Base-by-base conservation (phyloP, 1,140 invertebrate species). In the Lamellibrachia luymesi region DNA sequence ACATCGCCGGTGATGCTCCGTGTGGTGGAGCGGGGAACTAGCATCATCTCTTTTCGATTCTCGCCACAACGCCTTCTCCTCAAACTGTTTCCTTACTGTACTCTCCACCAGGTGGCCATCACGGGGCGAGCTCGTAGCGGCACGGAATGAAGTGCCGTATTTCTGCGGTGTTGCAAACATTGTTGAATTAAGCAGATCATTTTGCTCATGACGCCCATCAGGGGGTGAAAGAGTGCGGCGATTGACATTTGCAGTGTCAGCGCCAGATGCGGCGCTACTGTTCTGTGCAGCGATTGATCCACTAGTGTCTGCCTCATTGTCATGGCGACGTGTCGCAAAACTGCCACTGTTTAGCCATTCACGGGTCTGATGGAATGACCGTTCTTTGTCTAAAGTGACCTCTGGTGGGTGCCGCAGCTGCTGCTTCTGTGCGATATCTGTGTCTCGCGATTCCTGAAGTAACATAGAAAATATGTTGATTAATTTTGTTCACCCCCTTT, bases 261-360 rank as follows among this genome's bases (percentile, higher is more conserved):
- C 64, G 38, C 38, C 38, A 22, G 64, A 80, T 22, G 64, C 64
- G 0, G 64, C 64, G 64, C 64, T 80, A 22, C 64, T 80, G 64
- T 80, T 80, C 64, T 80, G 64, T 17, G 64, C 64, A 22, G 64
- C 64, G 13, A 80, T 22, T 17, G 64, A 80, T 1, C 64, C 64
- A 80, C 64, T 80, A 22, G 64, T 80, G 13, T 80, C 64, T 6
- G 64, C 64, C 8, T 80, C 64, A 80, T 80, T 22, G 64, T 80
- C 64, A 80, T 80, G 64, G 64, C 64, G 64, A 22, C 13, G 64
- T 4, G 64, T 22, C 64, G 64, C 64, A 22, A 80, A 80, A 80
- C 64, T 80, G 17, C 64, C 64, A 17, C 64, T 80, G 64, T 80
- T 91, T 22, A 91, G 49, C 91, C 91, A 91, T 10, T 91, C 92